Evolutionary conservation across 2,888 invertebrate genomes (phyloP).

Genomic region (Ceriagrion tenellum): DNA sequence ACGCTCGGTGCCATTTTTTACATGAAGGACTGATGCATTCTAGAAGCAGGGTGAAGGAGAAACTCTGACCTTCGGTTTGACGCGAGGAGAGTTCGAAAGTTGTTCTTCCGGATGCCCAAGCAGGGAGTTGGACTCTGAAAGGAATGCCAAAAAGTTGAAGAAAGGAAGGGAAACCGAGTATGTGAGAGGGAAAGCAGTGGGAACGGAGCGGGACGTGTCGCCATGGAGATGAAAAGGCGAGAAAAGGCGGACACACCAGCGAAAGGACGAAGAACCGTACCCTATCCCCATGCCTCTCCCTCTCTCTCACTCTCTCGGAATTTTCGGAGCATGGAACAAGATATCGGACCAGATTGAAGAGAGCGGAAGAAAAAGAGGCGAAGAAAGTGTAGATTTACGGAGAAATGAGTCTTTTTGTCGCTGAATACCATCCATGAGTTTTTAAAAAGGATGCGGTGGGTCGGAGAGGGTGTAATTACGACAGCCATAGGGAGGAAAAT

Average conservation of each 20-base stretch:
- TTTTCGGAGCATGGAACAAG: not conserved
- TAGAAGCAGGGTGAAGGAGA: not conserved
- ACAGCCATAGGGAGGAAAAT: not conserved
- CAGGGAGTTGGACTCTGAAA: not conserved
- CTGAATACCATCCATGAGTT: not conserved
- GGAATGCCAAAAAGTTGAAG: constrained; percentile 15
- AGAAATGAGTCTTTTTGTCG: not conserved
- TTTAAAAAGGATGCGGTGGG: not conserved
- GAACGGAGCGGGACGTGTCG: not conserved
- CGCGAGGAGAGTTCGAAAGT: not conserved
- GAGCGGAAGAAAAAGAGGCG: not conserved
- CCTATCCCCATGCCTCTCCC: not conserved
- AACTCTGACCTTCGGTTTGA: not conserved
- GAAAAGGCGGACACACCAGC: not conserved
- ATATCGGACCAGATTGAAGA: not conserved
- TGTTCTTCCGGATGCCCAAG: not conserved
- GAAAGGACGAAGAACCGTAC: not conserved
- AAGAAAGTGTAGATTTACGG: not conserved
- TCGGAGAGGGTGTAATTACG: too few relatives aligned
- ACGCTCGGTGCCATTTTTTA: not conserved
- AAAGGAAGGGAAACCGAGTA: not conserved
- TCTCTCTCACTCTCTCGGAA: not conserved
- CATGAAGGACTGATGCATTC: not conserved
- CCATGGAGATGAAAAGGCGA: not conserved
- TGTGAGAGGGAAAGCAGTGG: not conserved